These are phyloP conservation scores for Syngnathus scovelli DNA, from an alignment of 2,113 vertebrate genomes.

Conservation along the genomic window DNA sequence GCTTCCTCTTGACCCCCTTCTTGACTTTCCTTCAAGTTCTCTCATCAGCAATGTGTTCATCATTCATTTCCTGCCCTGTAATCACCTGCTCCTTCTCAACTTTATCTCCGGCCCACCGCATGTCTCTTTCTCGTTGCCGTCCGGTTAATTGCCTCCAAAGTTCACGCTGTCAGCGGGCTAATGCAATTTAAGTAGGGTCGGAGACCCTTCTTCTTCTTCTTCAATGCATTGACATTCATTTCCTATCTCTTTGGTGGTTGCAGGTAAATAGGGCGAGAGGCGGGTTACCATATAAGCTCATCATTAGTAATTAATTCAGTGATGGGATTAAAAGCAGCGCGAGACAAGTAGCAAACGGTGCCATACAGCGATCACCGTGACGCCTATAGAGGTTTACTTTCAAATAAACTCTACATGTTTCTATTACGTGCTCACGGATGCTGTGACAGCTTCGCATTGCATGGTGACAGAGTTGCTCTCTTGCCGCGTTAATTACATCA, in stretches of 20 bases:
- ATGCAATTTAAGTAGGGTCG: constrained; percentile 83
- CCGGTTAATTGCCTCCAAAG: constrained; percentile 80
- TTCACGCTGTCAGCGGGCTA: constrained; percentile 80
- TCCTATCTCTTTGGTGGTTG: constrained; percentile 70
- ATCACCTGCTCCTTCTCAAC: constrained; percentile 33
- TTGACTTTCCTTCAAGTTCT: constrained; percentile 1
- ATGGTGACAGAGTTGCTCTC: constrained; percentile 47
- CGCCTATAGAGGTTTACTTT: not conserved
- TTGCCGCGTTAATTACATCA: constrained; percentile 69
- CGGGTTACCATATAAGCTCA: constrained; percentile 67
- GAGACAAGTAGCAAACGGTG: constrained; percentile 39
- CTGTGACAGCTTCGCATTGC: constrained; percentile 51
- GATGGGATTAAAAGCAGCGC: constrained; percentile 60
- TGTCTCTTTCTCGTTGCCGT: constrained; percentile 38
- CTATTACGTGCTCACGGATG: not conserved
- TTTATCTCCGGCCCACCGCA: constrained; percentile 7
- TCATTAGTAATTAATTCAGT: constrained; percentile 83
- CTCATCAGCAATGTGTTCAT: constrained; percentile 23
- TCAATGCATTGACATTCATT: constrained; percentile 79
- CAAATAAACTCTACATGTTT: not conserved
- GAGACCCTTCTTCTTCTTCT: constrained; percentile 72
- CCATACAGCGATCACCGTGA: constrained; percentile 10
- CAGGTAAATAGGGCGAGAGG: constrained; percentile 45
- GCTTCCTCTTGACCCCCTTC: not conserved
- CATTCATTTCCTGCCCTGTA: constrained; percentile 21